A percentile compares a stretch with the other conserved stretches of the same genome.
phyloP scores from a whole-genome alignment of 2,797 vertebrate species.

The Peromyscus nudipes region DNA sequence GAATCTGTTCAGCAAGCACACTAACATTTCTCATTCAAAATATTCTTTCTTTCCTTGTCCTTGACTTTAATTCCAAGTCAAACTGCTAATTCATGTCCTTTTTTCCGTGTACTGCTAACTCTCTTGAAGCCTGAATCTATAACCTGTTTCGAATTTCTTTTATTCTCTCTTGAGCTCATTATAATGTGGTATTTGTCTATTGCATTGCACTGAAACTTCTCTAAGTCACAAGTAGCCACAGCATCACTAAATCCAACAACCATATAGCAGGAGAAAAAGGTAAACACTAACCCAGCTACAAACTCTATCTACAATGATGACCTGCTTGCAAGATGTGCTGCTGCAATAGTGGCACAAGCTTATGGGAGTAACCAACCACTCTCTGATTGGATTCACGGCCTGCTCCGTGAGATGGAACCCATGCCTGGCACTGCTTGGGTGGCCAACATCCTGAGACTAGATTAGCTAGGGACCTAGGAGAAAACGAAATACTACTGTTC shows the following conservation, averaged over 20 bases:
- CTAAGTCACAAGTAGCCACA: neutral
- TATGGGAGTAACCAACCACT: neutral
- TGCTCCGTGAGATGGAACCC: neutral
- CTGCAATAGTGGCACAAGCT: neutral
- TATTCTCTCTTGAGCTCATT: neutral
- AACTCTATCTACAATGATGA: neutral
- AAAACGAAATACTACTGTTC: neutral
- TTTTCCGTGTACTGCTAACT: neutral
- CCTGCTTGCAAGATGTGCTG: neutral
- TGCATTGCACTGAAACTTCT: neutral
- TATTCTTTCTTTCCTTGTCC: neutral
- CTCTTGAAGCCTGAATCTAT: neutral
- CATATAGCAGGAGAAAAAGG: neutral
- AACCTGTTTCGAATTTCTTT: constrained; percentile 27
- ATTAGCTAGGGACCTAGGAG: neutral
- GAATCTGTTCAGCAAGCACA: constrained; percentile 39
- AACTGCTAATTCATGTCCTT: neutral
- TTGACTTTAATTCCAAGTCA: neutral
- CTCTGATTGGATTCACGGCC: neutral
- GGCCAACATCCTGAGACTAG: neutral
- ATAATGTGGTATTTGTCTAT: neutral
- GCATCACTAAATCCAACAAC: neutral
- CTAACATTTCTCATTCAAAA: neutral
- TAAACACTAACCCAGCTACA: neutral
- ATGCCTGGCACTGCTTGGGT: neutral